phyloP scores from a whole-genome alignment of 2,888 invertebrate species.

The Parnassius smintheus region DNA sequence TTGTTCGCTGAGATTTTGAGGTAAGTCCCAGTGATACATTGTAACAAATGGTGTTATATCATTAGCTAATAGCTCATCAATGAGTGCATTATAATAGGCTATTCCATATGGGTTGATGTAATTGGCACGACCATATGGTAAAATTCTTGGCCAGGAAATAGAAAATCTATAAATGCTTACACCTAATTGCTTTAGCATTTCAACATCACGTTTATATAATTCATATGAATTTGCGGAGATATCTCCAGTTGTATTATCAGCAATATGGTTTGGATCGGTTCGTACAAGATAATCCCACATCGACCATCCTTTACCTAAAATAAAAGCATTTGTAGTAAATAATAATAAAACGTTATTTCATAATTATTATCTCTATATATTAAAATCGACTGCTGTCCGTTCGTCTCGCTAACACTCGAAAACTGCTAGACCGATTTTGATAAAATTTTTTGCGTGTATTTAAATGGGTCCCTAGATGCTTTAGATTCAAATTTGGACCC shows the following conservation, averaged over 20 bases:
- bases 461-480: too few relatives aligned
- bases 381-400: too few relatives aligned
- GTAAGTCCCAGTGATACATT: conserved; percentile 75
- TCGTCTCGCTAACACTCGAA: too few relatives aligned
- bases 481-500: too few relatives aligned
- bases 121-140: conserved; percentile 75
- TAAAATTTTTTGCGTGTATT: too few relatives aligned
- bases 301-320: conserved; percentile 75
- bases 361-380: too few relatives aligned
- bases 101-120: conserved; percentile 78
- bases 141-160: conserved; percentile 81
- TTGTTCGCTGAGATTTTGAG: conserved; percentile 64
- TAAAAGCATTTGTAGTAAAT: not conserved
- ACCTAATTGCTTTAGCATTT: conserved; percentile 55
- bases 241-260: conserved; percentile 76
- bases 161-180: conserved; percentile 74
- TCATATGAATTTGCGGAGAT: conserved; percentile 80
- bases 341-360: too few relatives aligned
- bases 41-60: conserved; percentile 81
- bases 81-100: conserved; percentile 82
- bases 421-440: too few relatives aligned
- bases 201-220: conserved; percentile 73
- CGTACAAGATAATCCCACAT: conserved; percentile 82
- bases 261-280: conserved; percentile 58
- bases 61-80: conserved; percentile 78